These are phyloP conservation scores for Uloborus diversus DNA, from an alignment of 1,140 invertebrate genomes.

Conservation along the genomic window DNA sequence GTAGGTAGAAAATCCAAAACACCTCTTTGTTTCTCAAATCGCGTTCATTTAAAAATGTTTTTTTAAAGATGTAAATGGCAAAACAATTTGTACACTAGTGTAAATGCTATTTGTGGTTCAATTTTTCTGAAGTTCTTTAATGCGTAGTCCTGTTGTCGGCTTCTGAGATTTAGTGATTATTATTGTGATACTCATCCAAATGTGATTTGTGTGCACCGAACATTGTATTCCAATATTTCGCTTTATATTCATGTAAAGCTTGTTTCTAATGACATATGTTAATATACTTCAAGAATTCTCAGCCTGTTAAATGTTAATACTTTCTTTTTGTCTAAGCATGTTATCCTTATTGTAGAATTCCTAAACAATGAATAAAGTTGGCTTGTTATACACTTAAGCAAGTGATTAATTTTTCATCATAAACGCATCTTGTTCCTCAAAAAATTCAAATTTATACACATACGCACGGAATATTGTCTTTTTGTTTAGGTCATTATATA, in stretches of 20 bases:
- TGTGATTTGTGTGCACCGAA: constrained; percentile 43
- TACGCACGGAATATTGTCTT: no score
- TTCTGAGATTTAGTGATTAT: constrained; percentile 49
- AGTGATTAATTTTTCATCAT: no score
- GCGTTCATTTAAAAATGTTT: constrained; percentile 29
- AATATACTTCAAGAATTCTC: constrained; percentile 26
- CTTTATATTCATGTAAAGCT: constrained; percentile 33
- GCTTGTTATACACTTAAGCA: constrained; percentile 57
- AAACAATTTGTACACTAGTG: constrained; percentile 44
- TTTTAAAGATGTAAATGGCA: constrained; percentile 34
- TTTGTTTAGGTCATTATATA: no score
- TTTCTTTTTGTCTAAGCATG: constrained; percentile 53
- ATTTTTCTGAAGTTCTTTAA: constrained; percentile 37
- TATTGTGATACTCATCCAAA: constrained; percentile 44
- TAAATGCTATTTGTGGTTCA: constrained; percentile 37
- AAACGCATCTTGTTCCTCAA: no score
- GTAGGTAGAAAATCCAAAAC: constrained; percentile 39
- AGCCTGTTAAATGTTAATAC: constrained; percentile 54
- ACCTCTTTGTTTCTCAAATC: constrained; percentile 24
- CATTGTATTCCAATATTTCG: constrained; percentile 34
- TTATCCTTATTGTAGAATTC: constrained; percentile 44
- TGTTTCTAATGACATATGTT: constrained; percentile 50
- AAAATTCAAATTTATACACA: no score
- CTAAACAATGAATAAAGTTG: constrained; percentile 53
- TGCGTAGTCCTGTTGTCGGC: constrained; percentile 29